Base-by-base conservation (phyloP, 1,140 invertebrate species). In the Temnothorax nylanderi region DNA sequence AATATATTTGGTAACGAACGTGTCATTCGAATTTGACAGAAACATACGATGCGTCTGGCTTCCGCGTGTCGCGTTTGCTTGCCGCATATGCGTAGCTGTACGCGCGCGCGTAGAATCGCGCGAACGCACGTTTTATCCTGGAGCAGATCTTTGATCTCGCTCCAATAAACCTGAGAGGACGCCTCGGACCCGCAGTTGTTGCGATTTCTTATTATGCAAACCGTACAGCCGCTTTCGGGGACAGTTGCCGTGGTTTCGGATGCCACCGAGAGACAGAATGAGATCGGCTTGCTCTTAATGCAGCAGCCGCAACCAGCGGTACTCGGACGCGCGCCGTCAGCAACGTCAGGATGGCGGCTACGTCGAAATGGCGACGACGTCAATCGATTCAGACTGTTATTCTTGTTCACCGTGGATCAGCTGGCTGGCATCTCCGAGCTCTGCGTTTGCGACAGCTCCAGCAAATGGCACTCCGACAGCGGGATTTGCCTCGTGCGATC, bases 401-500 rank as follows among this genome's bases (percentile, higher is more conserved):
- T 84, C 64, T 89, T 85, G 86, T 92, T 94, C 85, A 93, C 90
- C 88, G 87, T 93, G 91, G 93, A 94, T 94, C 94, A 94, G 93
- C 94, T 94, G 87, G 91, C 92, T 82, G 93, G 93, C 91, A 94
- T 89, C 85, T 94, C 94, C 18, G 94, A 93, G 80, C 91, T 93
- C 84, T 95, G 94, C 82, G 89, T 95, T 92, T 96, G 95, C 86
- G 95, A 95, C 91, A 97, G 93, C 91, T 96, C 96, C 93, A 97
- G 94, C 92, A 98, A 95, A 94, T 97, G 96, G 80, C 94, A 93
- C 91, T 97, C 97, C 76, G 97, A 97, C 85, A 98, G 96, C 47
- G 97, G 97, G 80, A 98, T 96, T 47, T 97, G 96, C 87, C 96
- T 95, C 71, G 97, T 97, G 69, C 97, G 96, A n/a, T 97, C 96